Evolutionary conservation across 2,797 vertebrate species (phyloP), one percentile per base, ranked within the genome.

Genomic region (Centroberyx gerrardi): DNA sequence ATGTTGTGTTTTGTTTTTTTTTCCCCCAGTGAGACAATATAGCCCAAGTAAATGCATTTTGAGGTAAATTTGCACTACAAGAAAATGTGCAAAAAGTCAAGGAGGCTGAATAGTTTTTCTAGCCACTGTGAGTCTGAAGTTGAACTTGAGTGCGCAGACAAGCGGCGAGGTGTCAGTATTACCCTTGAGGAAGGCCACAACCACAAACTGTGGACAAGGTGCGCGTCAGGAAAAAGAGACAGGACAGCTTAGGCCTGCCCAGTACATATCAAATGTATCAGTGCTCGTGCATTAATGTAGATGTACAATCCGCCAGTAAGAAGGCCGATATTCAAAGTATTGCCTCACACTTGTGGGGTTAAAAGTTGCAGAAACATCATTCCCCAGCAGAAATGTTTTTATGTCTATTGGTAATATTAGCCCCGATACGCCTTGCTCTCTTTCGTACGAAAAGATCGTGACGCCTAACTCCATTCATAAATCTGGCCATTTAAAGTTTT

Each of bases 101-200:
- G 14, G 31, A 31, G 53, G n/a, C 40, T 15, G 56, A 68, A 54
- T 59, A 40, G 6, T 58, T 6, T 58, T 13, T 22, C 2, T 2
- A 28, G 52, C 60, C 52, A 31, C 4, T 68, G n/a, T 1, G 1
- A 17, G 53, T 62, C 22, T 80, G 60, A 77, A 84, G 83, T 82
- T 81, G 71, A 69, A 81, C 29, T 78, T 82, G 62, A 83, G 59
- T 72, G 88, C 80, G 83, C 83, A 72, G 60, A 83, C 87, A 68
- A 75, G 87, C 59, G 77, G 88, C 1, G 78, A 87, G 77, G 56
- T 76, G 80, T 78, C 62, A 79, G 82, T 59, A 80, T 71, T 82
- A 74, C 86, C 58, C 75, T n/a, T 10, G 64, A 83, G 61, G 68
- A 87, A 92, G 89, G 90, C 88, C 90, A 90, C 70, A 10, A 69